Conservation (phyloP, 2,888 invertebrate genomes). For the Meliscaeva auricollis region DNA sequence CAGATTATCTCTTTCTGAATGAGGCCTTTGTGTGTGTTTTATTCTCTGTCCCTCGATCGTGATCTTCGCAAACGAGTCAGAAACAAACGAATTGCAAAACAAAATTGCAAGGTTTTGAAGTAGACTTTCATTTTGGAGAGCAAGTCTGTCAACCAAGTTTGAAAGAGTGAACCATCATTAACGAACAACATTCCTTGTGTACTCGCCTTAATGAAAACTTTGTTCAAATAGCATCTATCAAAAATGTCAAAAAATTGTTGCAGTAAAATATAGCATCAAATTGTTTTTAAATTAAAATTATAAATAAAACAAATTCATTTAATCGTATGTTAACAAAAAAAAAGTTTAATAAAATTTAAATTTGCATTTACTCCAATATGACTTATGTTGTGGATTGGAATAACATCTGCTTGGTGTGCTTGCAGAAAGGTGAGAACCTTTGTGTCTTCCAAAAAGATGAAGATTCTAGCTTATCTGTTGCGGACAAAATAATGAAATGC, state of each 20-base stretch:
- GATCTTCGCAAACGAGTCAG: too few relatives aligned
- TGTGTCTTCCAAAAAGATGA: conserved; percentile 80
- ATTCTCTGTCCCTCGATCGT: too few relatives aligned
- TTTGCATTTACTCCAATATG: conserved; percentile 40
- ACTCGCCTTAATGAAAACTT: conserved; percentile 8
- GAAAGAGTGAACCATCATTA: too few relatives aligned
- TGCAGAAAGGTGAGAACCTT: conserved; percentile 80
- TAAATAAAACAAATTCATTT: neutral
- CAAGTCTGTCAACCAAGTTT: too few relatives aligned
- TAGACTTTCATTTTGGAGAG: too few relatives aligned
- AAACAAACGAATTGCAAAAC: too few relatives aligned
- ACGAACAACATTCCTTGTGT: neutral
- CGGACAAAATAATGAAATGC: conserved; percentile 82
- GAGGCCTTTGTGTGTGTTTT: too few relatives aligned
- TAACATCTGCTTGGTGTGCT: conserved; percentile 82
- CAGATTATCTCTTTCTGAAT: too few relatives aligned
- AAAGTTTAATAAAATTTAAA: neutral
- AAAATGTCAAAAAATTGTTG: conserved; percentile 50
- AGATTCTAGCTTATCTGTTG: conserved; percentile 79
- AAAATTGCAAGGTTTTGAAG: too few relatives aligned
- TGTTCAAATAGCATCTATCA: conserved; percentile 27
- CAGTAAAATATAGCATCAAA: conserved; percentile 13
- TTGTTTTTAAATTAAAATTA: conserved; percentile 26
- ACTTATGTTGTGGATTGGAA: conserved; percentile 80
- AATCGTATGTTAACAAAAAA: neutral